Evolutionary conservation across 1,140 invertebrate genomes (phyloP), one percentile per base, ranked within the genome.

Genomic region (Zaprionus africanus): DNA sequence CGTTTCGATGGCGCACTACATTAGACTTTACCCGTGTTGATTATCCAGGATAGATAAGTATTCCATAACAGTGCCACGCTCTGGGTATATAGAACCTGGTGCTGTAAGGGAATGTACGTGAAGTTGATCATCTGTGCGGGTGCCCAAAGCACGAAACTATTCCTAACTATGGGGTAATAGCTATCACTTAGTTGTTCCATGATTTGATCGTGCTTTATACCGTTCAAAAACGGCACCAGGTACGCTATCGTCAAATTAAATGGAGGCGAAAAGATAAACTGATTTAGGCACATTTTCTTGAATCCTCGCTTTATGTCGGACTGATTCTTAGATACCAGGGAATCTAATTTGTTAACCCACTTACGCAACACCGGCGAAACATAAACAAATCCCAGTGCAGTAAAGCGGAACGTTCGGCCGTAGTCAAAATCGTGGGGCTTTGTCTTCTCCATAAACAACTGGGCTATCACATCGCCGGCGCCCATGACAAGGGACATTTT

Each of bases 71-170:
- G 76, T 41, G 97, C 96, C 54, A 98, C 94, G 13, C 93, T 87
- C 92, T 98, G 97, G 15, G 96, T 96, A 79, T 97, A 93, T 49
- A 98, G 90, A 49, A 98, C 96, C 94, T 97, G 96, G 93, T 97
- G 96, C 28, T 96, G 94, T 6, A 98, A 91, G 34, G 97, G 97
- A 56, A 98, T 93, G 79, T 97, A 93, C 63, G 95, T 96, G 92
- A 98, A 98, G 93, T 98, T 98, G 1, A 96, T 83, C 36, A 98
- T 77, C 92, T 98, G 97, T 1, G 97, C 96, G 81, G 95, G 94
- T 22, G 97, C 97, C 97, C 97, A 98, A 6, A 98, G 78, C 94
- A 95, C 96, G 85, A 96, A 97, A 94, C 97, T 97, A 46, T 94
- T 94, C 43, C 94, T 92, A 72, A 98, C 86, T 57, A 98, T 95